Base-by-base conservation (phyloP, 2,888 invertebrate genomes). In the Ashinkailepas kermadecensis region DNA sequence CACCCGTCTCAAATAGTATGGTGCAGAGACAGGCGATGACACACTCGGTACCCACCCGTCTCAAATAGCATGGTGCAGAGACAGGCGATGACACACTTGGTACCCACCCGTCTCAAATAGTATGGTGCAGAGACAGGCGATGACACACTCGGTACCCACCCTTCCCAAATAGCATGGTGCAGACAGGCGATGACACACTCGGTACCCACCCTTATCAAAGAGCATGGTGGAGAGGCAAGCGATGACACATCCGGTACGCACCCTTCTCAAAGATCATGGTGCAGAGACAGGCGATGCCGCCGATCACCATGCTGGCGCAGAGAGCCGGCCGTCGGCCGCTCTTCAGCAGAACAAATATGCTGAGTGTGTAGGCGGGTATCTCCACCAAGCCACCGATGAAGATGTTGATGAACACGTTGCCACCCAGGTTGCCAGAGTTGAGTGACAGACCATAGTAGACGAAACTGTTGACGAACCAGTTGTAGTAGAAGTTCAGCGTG, bases 381-480 rank as follows among this genome's bases (percentile, higher is more conserved):
- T 94, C 94, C 25, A 94, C 93, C 74, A 92, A 90, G 81, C 94
- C 93, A 85, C 92, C 90, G 78, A 88, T 84, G 39, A 87, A 85
- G 10, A 87, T 86, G 84, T 93, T 93, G 81, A 92, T 87, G 86
- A 94, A 94, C 64, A 94, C 88, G 87, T 93, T 91, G 82, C 93
- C 93, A 67, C 93, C 91, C 83, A 93, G 92, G 84, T 93, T 92
- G 81, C 91, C 92, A 84, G 94, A 89, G 86, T 94, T 94, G 82
- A 94, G 88, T 83, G 93, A 90, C 59, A 94, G 88, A 4, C 94
- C 94, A 85, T 94, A 94, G 87, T 94, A 94, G 0, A 93, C 91
- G 80, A 94, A 90, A 83, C 94, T 93, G 88, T 93, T 92, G 80
- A 91, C 90, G 87, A 93, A 93, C 94, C 94, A 94, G 82, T 92